Evolutionary conservation across 2,888 invertebrate genomes (phyloP), one percentile per base, ranked within the genome.

Genomic region (Drosophila limbata): DNA sequence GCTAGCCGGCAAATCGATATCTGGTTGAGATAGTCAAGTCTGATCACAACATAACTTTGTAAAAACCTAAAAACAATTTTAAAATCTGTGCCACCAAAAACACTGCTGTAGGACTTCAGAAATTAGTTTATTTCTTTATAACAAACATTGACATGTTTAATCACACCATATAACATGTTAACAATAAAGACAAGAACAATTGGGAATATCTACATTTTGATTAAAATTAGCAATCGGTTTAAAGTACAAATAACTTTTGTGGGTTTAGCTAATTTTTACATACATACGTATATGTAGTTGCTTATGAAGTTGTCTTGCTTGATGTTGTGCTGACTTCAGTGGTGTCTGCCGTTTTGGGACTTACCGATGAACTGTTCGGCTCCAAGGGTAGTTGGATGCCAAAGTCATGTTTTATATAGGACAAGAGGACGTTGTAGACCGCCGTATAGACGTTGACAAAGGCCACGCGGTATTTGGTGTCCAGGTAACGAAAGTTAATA

Each of bases 401-500:
- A 25, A 88, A 89, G 19, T 90, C 90, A 47, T 97, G 96, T 93
- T 98, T 98, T 87, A 97, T 95, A 91, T 96, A 97, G 0, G 98
- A 98, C 69, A 98, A 93, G 90, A 97, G 97, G 68, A 97, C 94
- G 93, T 98, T 96, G 93, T 98, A 99, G 28, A 96, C 90, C 92
- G 97, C 96, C 50, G 97, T 98, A 75, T 97, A 95, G 60, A 94
- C 91, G 91, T 97, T 97, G 11, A 98, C 96, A 90, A 97, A 99
- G 21, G 97, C 90, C 9, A 98, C 98, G 84, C 98, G 95, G 91
- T 96, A 98, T 76, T 95, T 94, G 17, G 96, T 94, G 31, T 97
- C 96, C 70, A 99, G 92, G 87, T 95, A 96, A 79, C 96, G 95
- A 92, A 98, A 99, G 93, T 99, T 99, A 13, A 98, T 90, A 84